phyloP scores from a whole-genome alignment of 1,140 invertebrate genomes.

The Panulirus ornatus region DNA sequence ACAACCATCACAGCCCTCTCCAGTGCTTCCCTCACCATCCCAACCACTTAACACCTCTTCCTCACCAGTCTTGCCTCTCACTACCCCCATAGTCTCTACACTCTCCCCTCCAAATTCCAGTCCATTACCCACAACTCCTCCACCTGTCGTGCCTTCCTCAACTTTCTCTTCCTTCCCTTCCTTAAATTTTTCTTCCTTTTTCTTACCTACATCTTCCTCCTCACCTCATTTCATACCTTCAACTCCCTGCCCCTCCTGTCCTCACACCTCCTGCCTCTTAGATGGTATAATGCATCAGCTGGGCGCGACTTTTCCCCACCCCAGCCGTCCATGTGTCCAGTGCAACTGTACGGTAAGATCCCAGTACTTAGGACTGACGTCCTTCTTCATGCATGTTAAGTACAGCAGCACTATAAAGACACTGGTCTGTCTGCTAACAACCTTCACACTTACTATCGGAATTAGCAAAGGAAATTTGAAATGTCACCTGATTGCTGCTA shows the following conservation, averaged over 20 bases:
- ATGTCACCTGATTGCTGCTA: too few species aligned
- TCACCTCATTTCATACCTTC: not conserved
- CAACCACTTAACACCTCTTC: too few species aligned
- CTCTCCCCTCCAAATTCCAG: not conserved
- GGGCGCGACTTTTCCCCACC: not conserved
- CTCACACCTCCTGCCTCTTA: not conserved
- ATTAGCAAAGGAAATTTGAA: too few species aligned
- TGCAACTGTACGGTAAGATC: constrained; percentile 16
- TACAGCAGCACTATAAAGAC: too few species aligned
- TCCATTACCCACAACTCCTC: too few species aligned
- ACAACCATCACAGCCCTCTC: too few species aligned
- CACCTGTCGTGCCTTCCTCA: not conserved
- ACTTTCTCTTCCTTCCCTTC: not conserved
- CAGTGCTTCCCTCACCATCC: too few species aligned
- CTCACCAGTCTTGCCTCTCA: too few species aligned
- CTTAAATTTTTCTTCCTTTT: not conserved
- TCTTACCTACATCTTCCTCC: not conserved
- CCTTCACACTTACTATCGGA: too few species aligned
- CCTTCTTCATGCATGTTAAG: too few species aligned
- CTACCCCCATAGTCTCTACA: not conserved
- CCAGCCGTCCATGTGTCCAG: not conserved
- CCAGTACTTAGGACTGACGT: too few species aligned
- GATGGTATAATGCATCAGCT: not conserved
- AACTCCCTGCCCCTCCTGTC: not conserved
- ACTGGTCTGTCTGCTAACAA: too few species aligned